Evolutionary conservation across 2,888 invertebrate genomes (phyloP).

Genomic region (Chrysodeixis includens): DNA sequence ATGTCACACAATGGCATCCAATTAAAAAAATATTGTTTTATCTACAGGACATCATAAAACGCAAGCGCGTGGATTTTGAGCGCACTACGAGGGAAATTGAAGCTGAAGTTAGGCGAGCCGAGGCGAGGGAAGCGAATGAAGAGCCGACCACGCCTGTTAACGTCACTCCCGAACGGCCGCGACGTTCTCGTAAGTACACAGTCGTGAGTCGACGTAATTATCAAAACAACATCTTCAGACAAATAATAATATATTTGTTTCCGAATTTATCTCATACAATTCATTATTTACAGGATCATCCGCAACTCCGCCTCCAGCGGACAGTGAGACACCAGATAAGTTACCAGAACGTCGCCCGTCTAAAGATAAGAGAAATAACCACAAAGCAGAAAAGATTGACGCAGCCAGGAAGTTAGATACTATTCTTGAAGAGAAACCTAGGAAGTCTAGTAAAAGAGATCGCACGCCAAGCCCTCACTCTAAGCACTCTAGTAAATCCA

Average conservation of each 20-base stretch:
- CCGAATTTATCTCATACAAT: neutral
- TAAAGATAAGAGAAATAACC: constrained; percentile 76
- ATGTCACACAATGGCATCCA: too few species aligned
- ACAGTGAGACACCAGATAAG: constrained; percentile 80
- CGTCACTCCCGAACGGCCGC: constrained; percentile 58
- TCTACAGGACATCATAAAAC: constrained; percentile 89
- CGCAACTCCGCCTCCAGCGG: constrained; percentile 78
- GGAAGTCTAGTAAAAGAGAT: constrained; percentile 72
- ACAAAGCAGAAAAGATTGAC: constrained; percentile 79
- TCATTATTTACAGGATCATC: constrained; percentile 73
- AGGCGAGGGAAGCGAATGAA: constrained; percentile 84
- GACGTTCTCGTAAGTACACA: constrained; percentile 51
- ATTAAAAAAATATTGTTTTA: neutral
- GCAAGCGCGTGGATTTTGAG: constrained; percentile 91
- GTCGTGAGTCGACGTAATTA: too few species aligned
- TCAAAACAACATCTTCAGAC: too few species aligned
- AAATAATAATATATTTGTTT: neutral
- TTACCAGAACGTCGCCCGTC: constrained; percentile 72
- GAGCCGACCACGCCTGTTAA: constrained; percentile 61
- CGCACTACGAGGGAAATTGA: constrained; percentile 94
- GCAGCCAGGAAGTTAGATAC: constrained; percentile 73
- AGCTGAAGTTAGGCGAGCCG: constrained; percentile 91
- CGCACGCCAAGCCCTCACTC: constrained; percentile 75
- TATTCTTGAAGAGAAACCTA: constrained; percentile 77
- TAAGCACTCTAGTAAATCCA: constrained; percentile 63